phyloP scores from a whole-genome alignment of 64 coral and sea anemone species.

The Pocillopora verrucosa region DNA sequence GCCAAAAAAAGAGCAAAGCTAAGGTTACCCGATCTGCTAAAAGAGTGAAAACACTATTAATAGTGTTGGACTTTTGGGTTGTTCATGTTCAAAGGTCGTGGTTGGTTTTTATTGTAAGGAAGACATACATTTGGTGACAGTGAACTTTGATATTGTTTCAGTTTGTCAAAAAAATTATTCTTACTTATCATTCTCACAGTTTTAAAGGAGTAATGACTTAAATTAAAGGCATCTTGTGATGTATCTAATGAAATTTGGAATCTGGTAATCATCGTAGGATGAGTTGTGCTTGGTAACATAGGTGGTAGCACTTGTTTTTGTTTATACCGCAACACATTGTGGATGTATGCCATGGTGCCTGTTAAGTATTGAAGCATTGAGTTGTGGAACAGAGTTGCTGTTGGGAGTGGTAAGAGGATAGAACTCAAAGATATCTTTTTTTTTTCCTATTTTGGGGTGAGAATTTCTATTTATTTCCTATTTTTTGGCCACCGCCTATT shows the following conservation, averaged over 20 bases:
- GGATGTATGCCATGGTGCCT: neutral
- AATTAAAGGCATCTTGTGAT: neutral
- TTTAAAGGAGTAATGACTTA: neutral
- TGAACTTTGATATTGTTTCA: neutral
- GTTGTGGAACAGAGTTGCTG: conserved; percentile 1
- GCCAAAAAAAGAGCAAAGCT: conserved; percentile 14
- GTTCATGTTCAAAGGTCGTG: neutral
- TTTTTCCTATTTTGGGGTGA: neutral
- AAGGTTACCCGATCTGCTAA: conserved; percentile 5
- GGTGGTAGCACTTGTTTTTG: neutral
- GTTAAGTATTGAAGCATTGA: neutral
- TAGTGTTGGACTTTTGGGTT: neutral
- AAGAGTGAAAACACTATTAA: conserved; percentile 1
- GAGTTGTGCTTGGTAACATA: neutral
- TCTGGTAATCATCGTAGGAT: neutral
- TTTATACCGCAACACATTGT: neutral
- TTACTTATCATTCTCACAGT: neutral
- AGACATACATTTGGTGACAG: conserved; percentile 14
- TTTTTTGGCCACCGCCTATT: conserved; percentile 4
- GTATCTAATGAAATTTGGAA: neutral
- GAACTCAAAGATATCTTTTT: neutral
- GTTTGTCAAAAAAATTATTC: neutral
- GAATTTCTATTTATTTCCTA: conserved; percentile 13
- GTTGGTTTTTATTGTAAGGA: conserved; percentile 10
- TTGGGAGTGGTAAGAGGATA: conserved; percentile 20